These are phyloP conservation scores for Gymnoscelis rufifasciata DNA, from an alignment of 2,888 invertebrate species.

Conservation along the genomic window DNA sequence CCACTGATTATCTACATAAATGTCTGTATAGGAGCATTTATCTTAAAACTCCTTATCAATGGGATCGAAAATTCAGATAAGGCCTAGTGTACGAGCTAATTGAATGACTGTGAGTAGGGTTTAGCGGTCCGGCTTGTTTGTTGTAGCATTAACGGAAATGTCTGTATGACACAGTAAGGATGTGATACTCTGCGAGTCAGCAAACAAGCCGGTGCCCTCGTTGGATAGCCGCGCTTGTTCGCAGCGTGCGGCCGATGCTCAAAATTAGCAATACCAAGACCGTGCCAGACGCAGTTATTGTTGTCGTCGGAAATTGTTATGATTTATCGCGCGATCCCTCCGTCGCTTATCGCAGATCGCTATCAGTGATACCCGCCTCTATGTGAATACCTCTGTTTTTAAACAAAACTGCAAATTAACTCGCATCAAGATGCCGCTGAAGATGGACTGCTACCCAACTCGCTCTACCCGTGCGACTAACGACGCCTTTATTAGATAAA, in stretches of 20 bases:
- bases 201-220: constrained; percentile 17
- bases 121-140: constrained; percentile 23
- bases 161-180: constrained; percentile 25
- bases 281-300: constrained; percentile 53
- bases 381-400: constrained; percentile 26
- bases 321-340: constrained; percentile 48
- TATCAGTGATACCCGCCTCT: constrained; percentile 33
- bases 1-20: constrained; percentile 24
- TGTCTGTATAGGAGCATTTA: constrained; percentile 25
- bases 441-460: constrained; percentile 10
- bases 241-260: constrained; percentile 54
- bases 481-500: constrained; percentile 14
- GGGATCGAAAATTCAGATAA: constrained; percentile 25
- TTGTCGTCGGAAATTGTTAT: constrained; percentile 46
- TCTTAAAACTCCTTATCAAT: constrained; percentile 27
- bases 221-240: constrained; percentile 26
- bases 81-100: constrained; percentile 19
- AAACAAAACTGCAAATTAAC: constrained; percentile 32
- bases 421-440: constrained; percentile 23
- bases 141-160: constrained; percentile 29
- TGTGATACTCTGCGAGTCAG: constrained; percentile 26
- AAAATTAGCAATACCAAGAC: constrained; percentile 62
- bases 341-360: constrained; percentile 39
- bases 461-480: constrained; percentile 5
- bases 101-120: constrained; percentile 22